Evolutionary conservation across 2,888 invertebrate species (phyloP).

Genomic region (Gymnosoma rotundatum): DNA sequence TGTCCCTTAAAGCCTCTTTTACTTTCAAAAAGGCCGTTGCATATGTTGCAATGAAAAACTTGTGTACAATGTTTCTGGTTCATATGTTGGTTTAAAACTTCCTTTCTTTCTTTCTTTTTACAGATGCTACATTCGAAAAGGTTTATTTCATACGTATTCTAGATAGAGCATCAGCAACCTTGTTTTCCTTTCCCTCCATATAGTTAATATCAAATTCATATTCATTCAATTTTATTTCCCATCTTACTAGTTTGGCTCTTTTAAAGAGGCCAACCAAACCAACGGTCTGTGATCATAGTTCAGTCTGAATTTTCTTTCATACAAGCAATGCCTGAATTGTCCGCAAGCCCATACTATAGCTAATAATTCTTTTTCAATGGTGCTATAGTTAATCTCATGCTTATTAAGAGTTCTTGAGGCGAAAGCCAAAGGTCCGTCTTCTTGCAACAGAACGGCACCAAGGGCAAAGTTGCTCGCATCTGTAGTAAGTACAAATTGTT

Average conservation of each 20-base stretch:
- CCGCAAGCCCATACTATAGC: constrained; percentile 10
- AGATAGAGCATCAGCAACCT: too few relatives aligned
- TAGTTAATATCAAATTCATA: too few relatives aligned
- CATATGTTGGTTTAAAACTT: neutral
- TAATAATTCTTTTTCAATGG: constrained; percentile 3
- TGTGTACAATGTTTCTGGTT: neutral
- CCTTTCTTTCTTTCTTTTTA: neutral
- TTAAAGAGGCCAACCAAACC: too few relatives aligned
- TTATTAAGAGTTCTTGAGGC: neutral
- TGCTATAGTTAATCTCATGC: neutral
- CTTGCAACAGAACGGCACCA: neutral
- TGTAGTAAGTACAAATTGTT: too few relatives aligned
- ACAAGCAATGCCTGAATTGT: constrained; percentile 2
- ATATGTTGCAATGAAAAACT: neutral
- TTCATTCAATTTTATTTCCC: too few relatives aligned
- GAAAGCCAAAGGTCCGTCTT: neutral
- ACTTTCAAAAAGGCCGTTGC: neutral
- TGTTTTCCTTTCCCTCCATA: too few relatives aligned
- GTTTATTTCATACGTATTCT: neutral
- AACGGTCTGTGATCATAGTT: too few relatives aligned
- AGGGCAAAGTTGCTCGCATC: constrained; percentile 10
- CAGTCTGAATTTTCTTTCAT: neutral
- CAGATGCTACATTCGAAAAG: neutral
- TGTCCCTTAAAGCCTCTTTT: neutral
- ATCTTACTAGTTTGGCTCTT: too few relatives aligned